Conservation (phyloP, 2,797 vertebrate species). For the Chrosomus eos region DNA sequence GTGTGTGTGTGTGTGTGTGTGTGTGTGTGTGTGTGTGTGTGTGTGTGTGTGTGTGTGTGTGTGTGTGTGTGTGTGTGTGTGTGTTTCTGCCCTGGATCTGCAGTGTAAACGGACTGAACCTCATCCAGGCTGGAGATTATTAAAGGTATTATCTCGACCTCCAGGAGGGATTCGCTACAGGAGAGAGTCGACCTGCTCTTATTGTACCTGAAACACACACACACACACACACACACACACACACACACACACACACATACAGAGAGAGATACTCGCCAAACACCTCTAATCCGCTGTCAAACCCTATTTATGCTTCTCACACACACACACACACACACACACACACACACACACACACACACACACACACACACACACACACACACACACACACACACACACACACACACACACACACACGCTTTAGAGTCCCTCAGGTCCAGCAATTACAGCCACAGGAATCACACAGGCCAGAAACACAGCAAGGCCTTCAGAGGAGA, state of each 20-base stretch:
- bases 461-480: slow-evolving; percentile 48
- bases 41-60: too few species aligned
- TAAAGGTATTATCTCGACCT: slow-evolving; percentile 58
- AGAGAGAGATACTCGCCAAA: slow-evolving; percentile 41
- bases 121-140: slow-evolving; percentile 46
- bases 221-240: slow-evolving; percentile 41
- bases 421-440: slow-evolving; percentile 52
- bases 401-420: slow-evolving; percentile 35
- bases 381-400: slow-evolving; percentile 26
- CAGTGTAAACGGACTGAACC: slow-evolving; percentile 33
- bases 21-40: too few species aligned
- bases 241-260: slow-evolving; percentile 19
- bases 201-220: slow-evolving; percentile 61
- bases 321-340: too few species aligned
- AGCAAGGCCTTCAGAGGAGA: slow-evolving; percentile 54
- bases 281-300: slow-evolving; percentile 68
- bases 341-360: neutral
- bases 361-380: too few species aligned
- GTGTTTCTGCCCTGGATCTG: neutral
- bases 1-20: too few species aligned
- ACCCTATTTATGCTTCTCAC: slow-evolving; percentile 64
- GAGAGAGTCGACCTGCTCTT: slow-evolving; percentile 57
- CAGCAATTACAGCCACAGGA: slow-evolving; percentile 49
- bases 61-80: neutral
- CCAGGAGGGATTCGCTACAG: slow-evolving; percentile 58